phyloP scores from a whole-genome alignment of 2,797 vertebrate genomes.

The Coregonus sp. region DNA sequence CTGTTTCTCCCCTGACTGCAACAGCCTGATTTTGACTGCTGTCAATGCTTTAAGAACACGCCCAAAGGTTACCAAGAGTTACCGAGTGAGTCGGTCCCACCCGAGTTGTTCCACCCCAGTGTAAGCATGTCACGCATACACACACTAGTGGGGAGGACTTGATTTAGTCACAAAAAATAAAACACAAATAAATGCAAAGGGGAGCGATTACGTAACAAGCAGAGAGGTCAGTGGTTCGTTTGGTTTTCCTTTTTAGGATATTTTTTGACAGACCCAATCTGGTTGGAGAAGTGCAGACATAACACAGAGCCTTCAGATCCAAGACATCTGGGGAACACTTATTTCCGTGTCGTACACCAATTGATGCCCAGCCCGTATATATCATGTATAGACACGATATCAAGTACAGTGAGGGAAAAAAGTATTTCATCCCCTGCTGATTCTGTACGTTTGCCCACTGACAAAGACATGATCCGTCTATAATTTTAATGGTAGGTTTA shows the following conservation, averaged over 20 bases:
- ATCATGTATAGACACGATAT: no score
- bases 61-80: slow-evolving; percentile 47
- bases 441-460: no score
- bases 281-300: slow-evolving; percentile 9
- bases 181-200: slow-evolving; percentile 14
- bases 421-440: no score
- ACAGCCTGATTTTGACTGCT: slow-evolving; percentile 5
- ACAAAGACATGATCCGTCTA: no score
- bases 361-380: no score
- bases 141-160: slow-evolving; percentile 1
- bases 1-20: slow-evolving; percentile 2
- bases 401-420: no score
- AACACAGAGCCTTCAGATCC: not conserved
- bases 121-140: slow-evolving; percentile 26
- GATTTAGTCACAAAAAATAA: not conserved
- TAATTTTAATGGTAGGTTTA: no score
- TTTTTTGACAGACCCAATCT: slow-evolving; percentile 20
- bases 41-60: not conserved
- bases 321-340: not conserved
- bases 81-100: slow-evolving; percentile 27
- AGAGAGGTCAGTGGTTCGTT: not conserved
- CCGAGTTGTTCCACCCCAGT: slow-evolving; percentile 1
- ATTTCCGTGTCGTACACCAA: no score
- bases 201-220: slow-evolving; percentile 1
- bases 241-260: slow-evolving; percentile 23